Evolutionary conservation across 2,797 vertebrate species (phyloP).

Genomic region (Nannoperca obscura): DNA sequence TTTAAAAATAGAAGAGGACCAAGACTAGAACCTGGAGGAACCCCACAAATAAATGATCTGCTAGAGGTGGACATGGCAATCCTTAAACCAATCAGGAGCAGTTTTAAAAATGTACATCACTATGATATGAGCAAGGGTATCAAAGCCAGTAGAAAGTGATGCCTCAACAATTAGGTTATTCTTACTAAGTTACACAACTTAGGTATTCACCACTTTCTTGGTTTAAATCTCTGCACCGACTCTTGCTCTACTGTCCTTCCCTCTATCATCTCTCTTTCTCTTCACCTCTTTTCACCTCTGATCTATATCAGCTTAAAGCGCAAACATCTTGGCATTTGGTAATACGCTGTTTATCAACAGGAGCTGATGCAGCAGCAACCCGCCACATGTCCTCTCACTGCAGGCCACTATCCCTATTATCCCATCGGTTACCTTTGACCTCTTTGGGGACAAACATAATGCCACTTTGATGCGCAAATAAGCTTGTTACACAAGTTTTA

Average conservation of each 20-base stretch:
- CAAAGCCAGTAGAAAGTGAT: background rate
- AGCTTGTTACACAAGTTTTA: constrained; percentile 74
- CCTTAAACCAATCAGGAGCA: background rate
- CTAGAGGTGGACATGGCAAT: background rate
- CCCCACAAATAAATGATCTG: background rate
- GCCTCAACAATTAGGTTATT: no score
- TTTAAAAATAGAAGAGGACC: background rate
- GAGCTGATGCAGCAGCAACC: constrained; percentile 20
- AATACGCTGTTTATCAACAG: constrained; percentile 35
- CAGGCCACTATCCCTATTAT: constrained; percentile 39
- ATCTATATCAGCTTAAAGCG: constrained; percentile 48
- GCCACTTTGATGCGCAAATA: constrained; percentile 58
- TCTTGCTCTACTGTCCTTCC: background rate
- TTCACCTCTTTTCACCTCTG: constrained; percentile 11
- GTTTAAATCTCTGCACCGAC: background rate
- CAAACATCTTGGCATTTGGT: constrained; percentile 28
- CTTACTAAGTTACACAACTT: no score
- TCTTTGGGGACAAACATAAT: constrained; percentile 45
- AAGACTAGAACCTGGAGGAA: constrained; percentile 29
- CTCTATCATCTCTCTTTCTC: constrained; percentile 37
- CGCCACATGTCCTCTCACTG: constrained; percentile 51
- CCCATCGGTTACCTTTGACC: constrained; percentile 58
- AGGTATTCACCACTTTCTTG: background rate
- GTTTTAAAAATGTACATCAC: background rate
- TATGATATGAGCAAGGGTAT: background rate